Conservation (phyloP, 2,113 vertebrate species). For the Hassar affinis region DNA sequence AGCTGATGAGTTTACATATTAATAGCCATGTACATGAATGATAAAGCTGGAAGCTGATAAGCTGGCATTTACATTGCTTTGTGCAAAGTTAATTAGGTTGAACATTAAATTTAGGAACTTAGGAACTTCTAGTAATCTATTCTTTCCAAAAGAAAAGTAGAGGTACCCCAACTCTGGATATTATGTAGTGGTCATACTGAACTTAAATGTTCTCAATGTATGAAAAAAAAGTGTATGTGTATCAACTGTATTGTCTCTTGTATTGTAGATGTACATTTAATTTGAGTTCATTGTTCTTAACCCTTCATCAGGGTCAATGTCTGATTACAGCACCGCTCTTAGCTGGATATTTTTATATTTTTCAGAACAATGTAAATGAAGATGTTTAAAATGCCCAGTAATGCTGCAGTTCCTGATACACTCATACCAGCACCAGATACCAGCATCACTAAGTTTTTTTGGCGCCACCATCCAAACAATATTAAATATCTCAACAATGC, state of each 20-base stretch:
- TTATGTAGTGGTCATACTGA: background rate
- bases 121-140: background rate
- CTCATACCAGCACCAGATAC: background rate
- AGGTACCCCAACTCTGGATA: background rate
- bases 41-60: background rate
- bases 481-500: background rate
- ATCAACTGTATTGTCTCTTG: too few relatives aligned
- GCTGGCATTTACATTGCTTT: background rate
- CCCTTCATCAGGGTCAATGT: background rate
- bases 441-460: background rate
- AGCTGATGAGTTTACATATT: constrained; percentile 1
- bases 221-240: background rate
- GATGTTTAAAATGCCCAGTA: background rate
- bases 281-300: background rate
- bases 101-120: background rate
- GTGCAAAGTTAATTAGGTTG: background rate
- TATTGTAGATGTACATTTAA: background rate
- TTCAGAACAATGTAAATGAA: background rate
- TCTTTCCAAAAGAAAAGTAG: background rate
- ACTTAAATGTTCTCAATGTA: background rate
- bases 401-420: background rate
- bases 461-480: background rate
- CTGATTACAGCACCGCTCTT: background rate
- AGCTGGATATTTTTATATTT: background rate
- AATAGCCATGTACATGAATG: background rate